A percentile compares a stretch with the other conserved stretches of the same genome.
These are phyloP conservation scores for Leptogaster cylindrica DNA, from an alignment of 2,888 invertebrate species.

Conservation along the genomic window DNA sequence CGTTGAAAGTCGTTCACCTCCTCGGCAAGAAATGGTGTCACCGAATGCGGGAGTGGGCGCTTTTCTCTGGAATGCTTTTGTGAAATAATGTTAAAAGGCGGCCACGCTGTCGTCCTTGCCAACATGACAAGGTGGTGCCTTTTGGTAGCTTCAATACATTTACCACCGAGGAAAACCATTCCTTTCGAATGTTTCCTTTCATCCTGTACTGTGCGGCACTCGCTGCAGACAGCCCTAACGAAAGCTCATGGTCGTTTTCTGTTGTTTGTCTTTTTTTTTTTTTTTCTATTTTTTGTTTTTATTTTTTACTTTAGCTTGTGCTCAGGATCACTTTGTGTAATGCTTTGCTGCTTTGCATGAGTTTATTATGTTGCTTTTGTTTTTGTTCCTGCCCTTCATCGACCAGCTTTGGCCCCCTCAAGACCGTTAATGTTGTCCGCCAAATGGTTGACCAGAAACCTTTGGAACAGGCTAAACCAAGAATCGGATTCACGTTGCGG, in stretches of 20 bases:
- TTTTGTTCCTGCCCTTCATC: not conserved
- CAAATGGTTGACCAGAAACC: not conserved
- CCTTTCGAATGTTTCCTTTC: not conserved
- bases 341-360: not conserved
- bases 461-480: too few relatives aligned
- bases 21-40: not conserved
- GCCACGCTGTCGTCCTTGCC: conserved; percentile 6
- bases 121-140: conserved; percentile 9
- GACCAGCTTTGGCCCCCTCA: not conserved
- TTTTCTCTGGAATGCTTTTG: too few relatives aligned
- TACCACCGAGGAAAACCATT: not conserved
- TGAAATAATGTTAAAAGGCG: not conserved
- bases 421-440: not conserved
- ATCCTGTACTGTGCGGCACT: not conserved
- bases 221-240: not conserved
- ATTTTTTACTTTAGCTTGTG: too few relatives aligned
- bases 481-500: not conserved
- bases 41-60: not conserved
- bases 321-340: conserved; percentile 6
- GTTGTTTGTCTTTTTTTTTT: too few relatives aligned
- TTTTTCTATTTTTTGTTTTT: too few relatives aligned
- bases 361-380: not conserved
- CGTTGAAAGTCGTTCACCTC: conserved; percentile 13
- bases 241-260: not conserved
- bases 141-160: conserved; percentile 4